Evolutionary conservation across 2,888 invertebrate species (phyloP).

Genomic region (Belgica antarctica): DNA sequence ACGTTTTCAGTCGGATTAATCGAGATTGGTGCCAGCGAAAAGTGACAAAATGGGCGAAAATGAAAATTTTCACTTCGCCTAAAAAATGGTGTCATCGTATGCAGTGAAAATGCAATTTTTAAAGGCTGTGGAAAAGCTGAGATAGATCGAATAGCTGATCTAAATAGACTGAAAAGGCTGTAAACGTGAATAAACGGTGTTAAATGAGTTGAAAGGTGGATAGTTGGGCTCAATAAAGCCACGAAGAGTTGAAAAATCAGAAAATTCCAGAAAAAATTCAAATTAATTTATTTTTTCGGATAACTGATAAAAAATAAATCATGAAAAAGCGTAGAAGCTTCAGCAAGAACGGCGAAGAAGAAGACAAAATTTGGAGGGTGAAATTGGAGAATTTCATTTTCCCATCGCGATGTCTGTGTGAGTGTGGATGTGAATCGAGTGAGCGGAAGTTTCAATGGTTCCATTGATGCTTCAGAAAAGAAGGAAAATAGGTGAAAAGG

Average conservation of each 20-base stretch:
- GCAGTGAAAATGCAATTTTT: conserved; percentile 11
- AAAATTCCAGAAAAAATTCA: too few relatives aligned
- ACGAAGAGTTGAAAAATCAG: too few relatives aligned
- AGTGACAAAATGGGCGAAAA: conserved; percentile 13
- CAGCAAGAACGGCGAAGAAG: background rate
- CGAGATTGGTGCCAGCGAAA: background rate
- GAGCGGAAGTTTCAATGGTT: conserved; percentile 39
- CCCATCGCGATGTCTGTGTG: conserved; percentile 24
- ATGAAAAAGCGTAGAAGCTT: background rate
- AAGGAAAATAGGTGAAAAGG: conserved; percentile 38
- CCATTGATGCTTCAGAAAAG: conserved; percentile 36
- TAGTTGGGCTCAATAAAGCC: too few relatives aligned
- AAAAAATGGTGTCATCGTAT: conserved; percentile 2
- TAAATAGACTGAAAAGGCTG: too few relatives aligned
- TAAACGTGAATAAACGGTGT: too few relatives aligned
- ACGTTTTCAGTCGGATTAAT: background rate
- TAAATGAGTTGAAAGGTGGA: too few relatives aligned
- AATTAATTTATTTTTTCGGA: background rate
- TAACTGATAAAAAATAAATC: background rate
- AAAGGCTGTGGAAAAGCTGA: background rate
- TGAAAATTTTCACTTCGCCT: background rate
- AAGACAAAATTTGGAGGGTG: conserved; percentile 36
- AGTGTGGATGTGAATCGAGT: conserved; percentile 28
- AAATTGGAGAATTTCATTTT: conserved; percentile 31
- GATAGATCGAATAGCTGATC: too few relatives aligned